A percentile compares a stretch with the other conserved stretches of the same genome.
phyloP scores from a whole-genome alignment of 64 coral and sea anemone species.

The Acropora tenuis region DNA sequence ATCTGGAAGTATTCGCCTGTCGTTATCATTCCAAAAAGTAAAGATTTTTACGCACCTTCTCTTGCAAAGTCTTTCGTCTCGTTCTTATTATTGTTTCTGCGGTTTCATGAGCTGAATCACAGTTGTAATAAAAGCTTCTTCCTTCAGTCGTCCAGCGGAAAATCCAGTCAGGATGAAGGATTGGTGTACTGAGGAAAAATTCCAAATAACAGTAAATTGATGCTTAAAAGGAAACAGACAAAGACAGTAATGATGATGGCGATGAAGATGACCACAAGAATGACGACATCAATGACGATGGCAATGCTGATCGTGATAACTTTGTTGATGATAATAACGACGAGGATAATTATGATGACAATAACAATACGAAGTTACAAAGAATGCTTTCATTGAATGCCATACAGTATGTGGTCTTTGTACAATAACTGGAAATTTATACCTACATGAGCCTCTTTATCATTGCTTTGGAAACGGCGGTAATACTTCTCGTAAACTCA shows the following conservation, averaged over 20 bases:
- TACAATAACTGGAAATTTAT: no score
- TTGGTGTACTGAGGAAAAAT: constrained; percentile 23
- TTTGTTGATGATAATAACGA: not conserved
- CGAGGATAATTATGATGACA: not conserved
- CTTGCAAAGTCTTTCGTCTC: constrained; percentile 22
- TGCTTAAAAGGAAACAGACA: not conserved
- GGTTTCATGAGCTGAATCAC: constrained; percentile 21
- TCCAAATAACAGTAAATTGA: not conserved
- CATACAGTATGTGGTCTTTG: no score
- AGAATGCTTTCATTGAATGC: not conserved
- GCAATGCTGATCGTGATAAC: not conserved
- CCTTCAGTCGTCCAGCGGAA: constrained; percentile 42
- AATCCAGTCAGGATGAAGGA: constrained; percentile 65
- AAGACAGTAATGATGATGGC: not conserved
- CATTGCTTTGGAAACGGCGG: constrained; percentile 32
- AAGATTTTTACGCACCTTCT: constrained; percentile 9
- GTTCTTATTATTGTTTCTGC: constrained; percentile 59
- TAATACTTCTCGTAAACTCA: constrained; percentile 12
- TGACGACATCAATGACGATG: not conserved
- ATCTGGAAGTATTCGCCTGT: no score
- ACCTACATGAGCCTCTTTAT: constrained; percentile 46
- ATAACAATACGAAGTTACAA: not conserved
- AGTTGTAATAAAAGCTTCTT: constrained; percentile 46
- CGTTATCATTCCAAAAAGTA: not conserved
- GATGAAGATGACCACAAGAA: not conserved